Evolutionary conservation across 2,113 vertebrate genomes (phyloP).

Genomic region (Paedocypris sp.): DNA sequence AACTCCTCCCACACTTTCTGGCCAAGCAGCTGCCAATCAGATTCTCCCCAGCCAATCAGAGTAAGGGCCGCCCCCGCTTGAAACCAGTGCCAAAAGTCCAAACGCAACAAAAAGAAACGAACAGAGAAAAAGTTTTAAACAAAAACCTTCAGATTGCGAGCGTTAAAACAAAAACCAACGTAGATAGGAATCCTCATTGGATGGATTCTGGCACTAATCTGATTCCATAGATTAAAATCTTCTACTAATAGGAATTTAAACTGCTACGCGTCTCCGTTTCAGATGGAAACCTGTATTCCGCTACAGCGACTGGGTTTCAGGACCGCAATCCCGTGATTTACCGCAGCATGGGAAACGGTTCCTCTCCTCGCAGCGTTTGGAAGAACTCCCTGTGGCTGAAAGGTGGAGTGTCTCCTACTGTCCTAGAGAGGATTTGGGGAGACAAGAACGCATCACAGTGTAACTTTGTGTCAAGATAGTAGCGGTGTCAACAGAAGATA

Average conservation of each 20-base stretch:
- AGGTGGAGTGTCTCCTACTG: constrained; percentile 61
- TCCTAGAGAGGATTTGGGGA: not conserved
- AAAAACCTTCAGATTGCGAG: too few relatives aligned
- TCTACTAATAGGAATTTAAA: not conserved
- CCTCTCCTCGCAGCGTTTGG: constrained; percentile 92
- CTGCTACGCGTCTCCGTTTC: constrained; percentile 39
- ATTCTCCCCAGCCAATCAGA: too few relatives aligned
- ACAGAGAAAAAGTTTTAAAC: too few relatives aligned
- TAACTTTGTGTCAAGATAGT: constrained; percentile 51
- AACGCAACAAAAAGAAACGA: too few relatives aligned
- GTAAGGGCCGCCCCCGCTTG: too few relatives aligned
- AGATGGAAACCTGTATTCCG: constrained; percentile 96
- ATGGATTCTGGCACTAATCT: too few relatives aligned
- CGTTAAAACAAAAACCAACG: too few relatives aligned
- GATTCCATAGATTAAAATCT: constrained; percentile 12
- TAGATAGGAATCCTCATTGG: too few relatives aligned
- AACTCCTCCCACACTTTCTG: too few relatives aligned
- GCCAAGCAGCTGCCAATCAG: too few relatives aligned
- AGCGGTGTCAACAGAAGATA: too few relatives aligned
- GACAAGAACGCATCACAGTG: constrained; percentile 43
- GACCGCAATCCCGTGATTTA: constrained; percentile 98
- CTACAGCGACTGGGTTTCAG: constrained; percentile 97
- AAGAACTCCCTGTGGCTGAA: constrained; percentile 99
- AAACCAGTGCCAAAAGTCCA: too few relatives aligned
- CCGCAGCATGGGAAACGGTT: constrained; percentile 95